Conservation (phyloP, 2,113 vertebrate genomes). For the Prunella himalayana region DNA sequence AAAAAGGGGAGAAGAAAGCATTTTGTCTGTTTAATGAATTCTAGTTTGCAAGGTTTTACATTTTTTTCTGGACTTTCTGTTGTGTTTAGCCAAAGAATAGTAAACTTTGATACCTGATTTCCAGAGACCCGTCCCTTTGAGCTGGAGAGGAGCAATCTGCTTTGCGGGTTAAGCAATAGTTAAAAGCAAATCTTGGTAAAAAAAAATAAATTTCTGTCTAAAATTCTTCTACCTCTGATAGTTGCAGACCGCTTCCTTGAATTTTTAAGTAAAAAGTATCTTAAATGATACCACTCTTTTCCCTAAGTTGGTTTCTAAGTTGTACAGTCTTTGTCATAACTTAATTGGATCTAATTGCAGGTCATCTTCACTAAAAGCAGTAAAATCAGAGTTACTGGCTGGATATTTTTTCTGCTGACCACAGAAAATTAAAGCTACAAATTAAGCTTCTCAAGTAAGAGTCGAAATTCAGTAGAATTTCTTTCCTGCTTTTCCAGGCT, state of each 20-base stretch:
- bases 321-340: background rate
- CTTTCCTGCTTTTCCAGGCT: background rate
- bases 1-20: rapidly evolving
- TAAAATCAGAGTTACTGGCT: background rate
- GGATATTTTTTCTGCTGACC: background rate
- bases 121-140: background rate
- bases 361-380: background rate
- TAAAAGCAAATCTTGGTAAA: background rate
- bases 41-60: background rate
- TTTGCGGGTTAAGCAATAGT: background rate
- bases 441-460: background rate
- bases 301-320: background rate
- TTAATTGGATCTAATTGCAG: background rate
- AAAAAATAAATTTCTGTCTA: background rate
- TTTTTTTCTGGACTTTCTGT: background rate
- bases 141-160: background rate
- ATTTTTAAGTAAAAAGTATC: background rate
- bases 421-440: background rate
- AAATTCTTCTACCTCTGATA: background rate
- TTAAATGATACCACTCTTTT: background rate
- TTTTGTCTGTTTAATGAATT: background rate
- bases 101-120: background rate
- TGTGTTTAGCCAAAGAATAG: background rate
- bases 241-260: background rate
- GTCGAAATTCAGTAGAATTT: background rate